Conservation (phyloP, 2,797 vertebrate genomes). For the Channa striata region DNA sequence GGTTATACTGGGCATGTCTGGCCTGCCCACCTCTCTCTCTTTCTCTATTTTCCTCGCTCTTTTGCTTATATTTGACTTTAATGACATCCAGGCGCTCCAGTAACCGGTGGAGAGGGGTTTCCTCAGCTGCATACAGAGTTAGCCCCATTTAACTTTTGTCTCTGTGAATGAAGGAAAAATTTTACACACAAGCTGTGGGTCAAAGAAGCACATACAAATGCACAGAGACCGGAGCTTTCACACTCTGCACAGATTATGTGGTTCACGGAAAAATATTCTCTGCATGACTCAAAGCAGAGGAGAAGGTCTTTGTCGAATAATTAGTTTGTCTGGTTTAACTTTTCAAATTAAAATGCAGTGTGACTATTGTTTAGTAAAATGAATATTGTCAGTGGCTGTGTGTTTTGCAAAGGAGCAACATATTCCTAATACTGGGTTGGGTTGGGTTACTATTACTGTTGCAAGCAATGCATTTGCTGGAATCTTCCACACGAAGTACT, state of each 20-base stretch:
- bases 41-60: no score
- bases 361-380: conserved; percentile 20
- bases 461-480: no score
- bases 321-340: no score
- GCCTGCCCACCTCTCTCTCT: conserved; percentile 25
- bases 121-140: conserved; percentile 56
- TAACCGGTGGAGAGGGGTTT: conserved; percentile 62
- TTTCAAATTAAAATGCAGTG: background rate
- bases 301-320: conserved; percentile 10
- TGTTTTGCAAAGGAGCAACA: background rate
- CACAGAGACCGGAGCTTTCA: conserved; percentile 9
- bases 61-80: conserved; percentile 65
- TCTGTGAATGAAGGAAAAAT: conserved; percentile 51
- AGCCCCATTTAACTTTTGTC: conserved; percentile 35
- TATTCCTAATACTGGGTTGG: background rate
- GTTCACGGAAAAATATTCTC: conserved; percentile 41
- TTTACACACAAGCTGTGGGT: conserved; percentile 33
- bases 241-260: conserved; percentile 31
- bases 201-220: conserved; percentile 14
- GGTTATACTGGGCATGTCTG: conserved; percentile 53
- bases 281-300: conserved; percentile 19
- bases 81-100: conserved; percentile 70
- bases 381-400: background rate
- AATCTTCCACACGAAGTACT: no score
- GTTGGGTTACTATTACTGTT: no score